Conservation (phyloP, 2,113 vertebrate genomes). For the Aviceda subcristata region DNA sequence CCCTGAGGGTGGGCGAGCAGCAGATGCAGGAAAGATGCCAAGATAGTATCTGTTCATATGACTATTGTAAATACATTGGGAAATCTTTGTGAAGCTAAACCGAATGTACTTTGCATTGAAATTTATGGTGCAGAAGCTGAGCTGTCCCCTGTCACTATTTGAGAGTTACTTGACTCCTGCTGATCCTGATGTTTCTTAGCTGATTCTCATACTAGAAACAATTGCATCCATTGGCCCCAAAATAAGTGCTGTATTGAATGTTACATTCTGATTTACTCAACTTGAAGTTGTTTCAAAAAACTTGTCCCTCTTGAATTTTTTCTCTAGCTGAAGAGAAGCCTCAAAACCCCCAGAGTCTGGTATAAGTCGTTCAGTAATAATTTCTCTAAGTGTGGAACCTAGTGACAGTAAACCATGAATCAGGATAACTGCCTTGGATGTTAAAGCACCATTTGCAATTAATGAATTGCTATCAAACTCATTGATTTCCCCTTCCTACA, state of each 20-base stretch:
- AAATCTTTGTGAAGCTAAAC: neutral
- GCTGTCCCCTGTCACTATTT: neutral
- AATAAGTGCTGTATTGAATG: neutral
- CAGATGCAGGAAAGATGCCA: neutral
- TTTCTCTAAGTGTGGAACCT: neutral
- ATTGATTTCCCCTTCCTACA: neutral
- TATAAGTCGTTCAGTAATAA: neutral
- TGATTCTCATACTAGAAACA: neutral
- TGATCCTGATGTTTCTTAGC: neutral
- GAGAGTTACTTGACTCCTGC: neutral
- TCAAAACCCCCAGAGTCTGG: neutral
- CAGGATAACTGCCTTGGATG: too few relatives aligned
- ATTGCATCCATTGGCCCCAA: neutral
- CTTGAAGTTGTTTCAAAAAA: neutral
- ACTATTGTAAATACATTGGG: neutral
- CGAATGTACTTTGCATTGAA: neutral
- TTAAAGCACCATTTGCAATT: neutral
- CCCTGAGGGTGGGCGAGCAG: neutral
- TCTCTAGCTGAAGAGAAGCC: neutral
- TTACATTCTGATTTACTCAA: neutral
- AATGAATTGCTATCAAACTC: neutral
- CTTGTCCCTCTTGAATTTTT: neutral
- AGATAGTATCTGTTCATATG: neutral
- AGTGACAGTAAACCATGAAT: neutral
- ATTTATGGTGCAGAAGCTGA: neutral